Base-by-base conservation (phyloP, 2,888 invertebrate genomes). In the Thera britannica region DNA sequence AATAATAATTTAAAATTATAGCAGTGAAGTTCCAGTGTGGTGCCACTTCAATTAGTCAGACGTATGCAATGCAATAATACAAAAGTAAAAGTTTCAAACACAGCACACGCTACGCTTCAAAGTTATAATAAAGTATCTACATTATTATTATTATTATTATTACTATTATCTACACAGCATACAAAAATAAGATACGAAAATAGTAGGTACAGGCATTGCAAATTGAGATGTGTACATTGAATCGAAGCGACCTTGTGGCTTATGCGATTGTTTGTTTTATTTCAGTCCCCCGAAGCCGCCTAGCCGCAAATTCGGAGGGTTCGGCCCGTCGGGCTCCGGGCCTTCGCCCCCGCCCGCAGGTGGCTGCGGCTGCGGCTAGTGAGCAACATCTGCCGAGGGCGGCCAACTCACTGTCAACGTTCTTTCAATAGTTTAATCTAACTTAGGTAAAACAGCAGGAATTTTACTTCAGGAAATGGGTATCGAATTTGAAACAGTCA, bases 261-360 rank as follows among this genome's bases (percentile, higher is more conserved):
- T 2, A 36, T 9, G 23, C 9, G 34, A 34, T 3, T 34, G 52
- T 52, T 52, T 34, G 52, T 51, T 35, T 58, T 55, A 54, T 87
- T 87, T 35, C 87, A 93, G 93, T 3, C 93, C 93, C 11, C 93
- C 93, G 11, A 90, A 90, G 68, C 93, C 93, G 0, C 92, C 92
- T 0, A 79, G 89, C 1, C 83, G 82, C 63, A 92, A 88, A 73
- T 93, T 89, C 58, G 92, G 93, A 2, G 93, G 93, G 1, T 93
- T 94, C 69, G 92, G 91, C 0, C 91, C 92, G 0, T 92, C 93
- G 0, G 85, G 88, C 1, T 89, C 88, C 0, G 92, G 91, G 0
- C 91, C 92, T 0, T 74, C 93, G 0, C 88, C 93, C 0, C 92
- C 93, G 0, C 92, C 92, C 0, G 85, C 85, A 84, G 92, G 90